Percentiles rank a stretch among this genome's conserved stretches.
These are phyloP conservation scores for Octopus sinensis DNA, from an alignment of 1,140 invertebrate species.

Conservation along the genomic window DNA sequence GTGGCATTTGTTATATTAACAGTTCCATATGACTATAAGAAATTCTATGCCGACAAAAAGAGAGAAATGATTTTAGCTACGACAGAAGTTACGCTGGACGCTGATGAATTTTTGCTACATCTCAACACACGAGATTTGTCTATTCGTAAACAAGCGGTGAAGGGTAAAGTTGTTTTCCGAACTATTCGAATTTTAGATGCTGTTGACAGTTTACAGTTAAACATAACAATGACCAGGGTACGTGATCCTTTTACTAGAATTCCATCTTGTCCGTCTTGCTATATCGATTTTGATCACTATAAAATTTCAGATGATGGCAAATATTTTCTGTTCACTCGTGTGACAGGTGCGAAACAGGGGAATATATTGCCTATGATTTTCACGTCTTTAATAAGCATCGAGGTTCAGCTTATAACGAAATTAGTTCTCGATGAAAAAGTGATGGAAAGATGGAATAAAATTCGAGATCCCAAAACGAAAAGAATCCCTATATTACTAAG, in stretches of 20 bases:
- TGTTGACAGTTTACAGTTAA: neutral
- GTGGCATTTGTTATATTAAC: too few species aligned
- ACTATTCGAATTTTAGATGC: neutral
- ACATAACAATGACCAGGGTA: neutral
- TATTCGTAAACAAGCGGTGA: neutral
- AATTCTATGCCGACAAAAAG: too few species aligned
- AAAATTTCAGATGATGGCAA: neutral
- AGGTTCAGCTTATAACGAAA: neutral
- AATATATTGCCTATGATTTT: neutral
- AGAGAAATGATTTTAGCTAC: neutral
- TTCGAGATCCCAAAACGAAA: neutral
- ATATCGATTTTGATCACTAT: neutral
- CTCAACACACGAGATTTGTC: neutral
- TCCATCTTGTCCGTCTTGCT: neutral
- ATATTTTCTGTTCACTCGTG: neutral
- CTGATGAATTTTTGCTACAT: neutral
- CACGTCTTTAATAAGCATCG: neutral
- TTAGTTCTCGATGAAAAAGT: neutral
- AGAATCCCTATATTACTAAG: neutral
- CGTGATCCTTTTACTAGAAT: neutral
- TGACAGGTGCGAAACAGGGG: neutral
- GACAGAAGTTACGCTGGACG: neutral
- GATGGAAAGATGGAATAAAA: neutral
- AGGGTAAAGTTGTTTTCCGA: neutral
- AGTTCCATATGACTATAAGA: too few species aligned